Conservation (phyloP, 2,113 vertebrate genomes). For the Brachyhypopomus gauderio region DNA sequence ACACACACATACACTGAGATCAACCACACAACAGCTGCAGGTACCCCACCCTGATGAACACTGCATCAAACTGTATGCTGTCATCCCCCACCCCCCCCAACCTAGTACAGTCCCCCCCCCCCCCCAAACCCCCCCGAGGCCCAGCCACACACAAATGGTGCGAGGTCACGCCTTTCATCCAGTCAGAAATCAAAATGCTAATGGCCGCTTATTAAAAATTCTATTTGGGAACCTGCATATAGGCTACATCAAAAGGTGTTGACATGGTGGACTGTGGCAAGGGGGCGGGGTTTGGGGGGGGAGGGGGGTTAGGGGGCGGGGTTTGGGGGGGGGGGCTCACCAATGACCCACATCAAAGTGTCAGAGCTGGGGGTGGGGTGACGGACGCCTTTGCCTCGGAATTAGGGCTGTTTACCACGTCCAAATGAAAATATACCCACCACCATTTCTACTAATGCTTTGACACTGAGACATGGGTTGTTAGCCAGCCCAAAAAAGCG, state of each 20-base stretch:
- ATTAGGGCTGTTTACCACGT: slow-evolving; percentile 54
- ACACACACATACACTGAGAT: neutral
- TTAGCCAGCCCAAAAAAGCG: slow-evolving; percentile 62
- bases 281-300: slow-evolving; percentile 1
- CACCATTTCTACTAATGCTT: slow-evolving; percentile 71
- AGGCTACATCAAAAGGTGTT: slow-evolving; percentile 74
- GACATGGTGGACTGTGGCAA: slow-evolving; percentile 51
- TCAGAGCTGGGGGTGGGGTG: slow-evolving; percentile 32
- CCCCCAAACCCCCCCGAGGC: slow-evolving; percentile 31
- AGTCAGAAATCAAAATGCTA: slow-evolving; percentile 75
- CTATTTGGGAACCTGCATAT: slow-evolving; percentile 68
- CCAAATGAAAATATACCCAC: slow-evolving; percentile 70
- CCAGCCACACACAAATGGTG: slow-evolving; percentile 64
- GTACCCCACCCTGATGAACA: neutral
- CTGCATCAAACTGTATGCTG: neutral
- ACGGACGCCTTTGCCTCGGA: neutral
- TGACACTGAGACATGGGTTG: slow-evolving; percentile 69
- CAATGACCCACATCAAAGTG: slow-evolving; percentile 74
- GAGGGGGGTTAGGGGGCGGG: neutral
- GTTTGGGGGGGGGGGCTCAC: slow-evolving; percentile 55
- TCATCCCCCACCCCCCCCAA: slow-evolving; percentile 16
- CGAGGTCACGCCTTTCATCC: slow-evolving; percentile 68
- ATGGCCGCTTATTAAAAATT: slow-evolving; percentile 74
- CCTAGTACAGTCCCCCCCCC: too few species aligned
- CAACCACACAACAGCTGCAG: neutral